Percentiles rank a stretch among this genome's conserved stretches.
phyloP scores from a whole-genome alignment of 2,888 invertebrate species.

The Callyntrura guangdongensis region DNA sequence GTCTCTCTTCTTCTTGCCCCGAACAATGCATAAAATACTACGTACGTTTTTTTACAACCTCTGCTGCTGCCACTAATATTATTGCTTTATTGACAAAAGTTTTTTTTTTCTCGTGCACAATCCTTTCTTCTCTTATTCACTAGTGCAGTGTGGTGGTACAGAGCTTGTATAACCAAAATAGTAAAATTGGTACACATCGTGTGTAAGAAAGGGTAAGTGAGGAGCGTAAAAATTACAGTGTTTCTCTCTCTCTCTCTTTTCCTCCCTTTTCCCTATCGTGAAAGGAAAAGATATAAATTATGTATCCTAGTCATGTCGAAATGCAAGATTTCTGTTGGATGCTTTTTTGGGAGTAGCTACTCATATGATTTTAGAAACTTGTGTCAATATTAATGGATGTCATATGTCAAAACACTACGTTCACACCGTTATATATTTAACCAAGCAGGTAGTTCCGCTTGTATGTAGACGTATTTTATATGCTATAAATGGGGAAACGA shows the following conservation, averaged over 20 bases:
- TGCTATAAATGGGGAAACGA: conserved; percentile 12
- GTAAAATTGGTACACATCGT: neutral
- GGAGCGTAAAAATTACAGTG: conserved; percentile 60
- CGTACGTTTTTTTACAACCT: conserved; percentile 26
- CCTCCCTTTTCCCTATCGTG: neutral
- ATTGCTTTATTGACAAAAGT: conserved; percentile 31
- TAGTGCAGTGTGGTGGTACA: neutral
- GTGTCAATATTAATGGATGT: conserved; percentile 51
- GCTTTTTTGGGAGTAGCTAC: conserved; percentile 15
- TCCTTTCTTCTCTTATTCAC: conserved; percentile 30
- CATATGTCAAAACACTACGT: conserved; percentile 27
- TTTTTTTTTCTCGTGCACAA: conserved; percentile 26
- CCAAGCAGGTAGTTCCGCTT: neutral
- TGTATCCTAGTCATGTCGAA: conserved; percentile 64
- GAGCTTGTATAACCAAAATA: conserved; percentile 58
- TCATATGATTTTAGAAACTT: conserved; percentile 56
- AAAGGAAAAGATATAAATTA: conserved; percentile 59
- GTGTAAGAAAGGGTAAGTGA: neutral
- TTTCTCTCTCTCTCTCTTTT: neutral
- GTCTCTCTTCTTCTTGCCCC: neutral
- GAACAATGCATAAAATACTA: neutral
- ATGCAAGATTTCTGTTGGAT: conserved; percentile 57
- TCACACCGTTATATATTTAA: neutral
- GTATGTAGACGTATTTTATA: conserved; percentile 1
- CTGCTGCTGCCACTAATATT: conserved; percentile 33